Evolutionary conservation across 2,888 invertebrate species (phyloP).

Genomic region (Hirtodrosophila histrioides): DNA sequence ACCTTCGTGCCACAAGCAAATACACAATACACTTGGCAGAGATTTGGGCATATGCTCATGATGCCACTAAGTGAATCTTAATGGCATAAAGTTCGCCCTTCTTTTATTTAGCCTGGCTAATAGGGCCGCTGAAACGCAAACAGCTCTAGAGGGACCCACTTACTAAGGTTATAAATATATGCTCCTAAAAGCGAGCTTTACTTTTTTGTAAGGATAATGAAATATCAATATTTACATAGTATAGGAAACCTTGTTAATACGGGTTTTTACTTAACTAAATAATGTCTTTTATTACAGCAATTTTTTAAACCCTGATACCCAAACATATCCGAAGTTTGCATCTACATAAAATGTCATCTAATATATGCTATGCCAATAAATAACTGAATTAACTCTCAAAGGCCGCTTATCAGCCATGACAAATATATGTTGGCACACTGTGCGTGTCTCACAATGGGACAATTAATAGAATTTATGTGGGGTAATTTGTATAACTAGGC

Average conservation of each 20-base stretch:
- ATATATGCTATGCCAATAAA: constrained; percentile 16
- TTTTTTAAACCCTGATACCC: neutral
- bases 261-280: neutral
- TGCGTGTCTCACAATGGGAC: constrained; percentile 11
- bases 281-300: neutral
- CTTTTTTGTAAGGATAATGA: too few relatives aligned
- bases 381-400: constrained; percentile 1
- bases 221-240: neutral
- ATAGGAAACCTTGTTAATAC: neutral
- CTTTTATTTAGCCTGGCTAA: constrained; percentile 14
- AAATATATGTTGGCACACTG: constrained; percentile 2
- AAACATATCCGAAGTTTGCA: neutral
- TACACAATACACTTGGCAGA: constrained; percentile 22
- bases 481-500: constrained; percentile 38
- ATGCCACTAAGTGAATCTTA: constrained; percentile 50
- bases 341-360: constrained; percentile 1
- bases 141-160: constrained; percentile 29
- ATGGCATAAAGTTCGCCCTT: constrained; percentile 34
- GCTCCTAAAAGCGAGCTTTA: too few relatives aligned
- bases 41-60: constrained; percentile 4
- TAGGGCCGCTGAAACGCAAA: constrained; percentile 18
- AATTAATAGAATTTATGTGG: constrained; percentile 51
- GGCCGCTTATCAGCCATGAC: constrained; percentile 19
- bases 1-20: constrained; percentile 7
- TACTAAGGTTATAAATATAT: constrained; percentile 4